Conservation (phyloP, 1,140 invertebrate genomes). For the Pomacea maculata region DNA sequence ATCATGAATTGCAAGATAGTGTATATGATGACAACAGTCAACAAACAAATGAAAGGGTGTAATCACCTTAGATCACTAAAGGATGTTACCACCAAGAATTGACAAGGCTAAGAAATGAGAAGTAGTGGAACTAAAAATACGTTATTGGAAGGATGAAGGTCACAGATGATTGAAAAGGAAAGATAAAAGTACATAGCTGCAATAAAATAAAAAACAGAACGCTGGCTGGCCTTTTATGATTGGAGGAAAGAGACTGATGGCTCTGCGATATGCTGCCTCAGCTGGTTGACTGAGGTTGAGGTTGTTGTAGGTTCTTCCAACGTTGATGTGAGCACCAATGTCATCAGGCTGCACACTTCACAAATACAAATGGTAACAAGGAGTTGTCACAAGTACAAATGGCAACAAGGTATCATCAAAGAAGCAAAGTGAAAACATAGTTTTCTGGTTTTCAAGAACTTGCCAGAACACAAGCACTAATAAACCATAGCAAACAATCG, state of each 20-base stretch:
- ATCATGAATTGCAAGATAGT: too few relatives aligned
- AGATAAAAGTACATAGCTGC: not conserved
- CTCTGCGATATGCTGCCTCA: constrained; percentile 88
- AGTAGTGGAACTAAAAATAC: too few relatives aligned
- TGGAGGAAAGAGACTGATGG: constrained; percentile 85
- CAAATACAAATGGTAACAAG: constrained; percentile 13
- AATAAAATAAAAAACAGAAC: not conserved
- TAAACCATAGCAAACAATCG: too few relatives aligned
- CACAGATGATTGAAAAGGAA: too few relatives aligned
- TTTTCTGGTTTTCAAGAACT: not conserved
- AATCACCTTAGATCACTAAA: too few relatives aligned
- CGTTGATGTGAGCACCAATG: constrained; percentile 96
- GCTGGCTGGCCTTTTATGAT: constrained; percentile 55
- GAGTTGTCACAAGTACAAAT: not conserved
- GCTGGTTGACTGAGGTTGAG: constrained; percentile 90
- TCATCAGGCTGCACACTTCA: constrained; percentile 90
- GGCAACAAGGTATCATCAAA: not conserved
- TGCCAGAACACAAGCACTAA: not conserved
- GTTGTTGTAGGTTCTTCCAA: constrained; percentile 93
- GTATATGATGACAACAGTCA: too few relatives aligned
- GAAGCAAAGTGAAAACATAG: not conserved
- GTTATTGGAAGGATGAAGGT: too few relatives aligned
- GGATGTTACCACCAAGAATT: too few relatives aligned
- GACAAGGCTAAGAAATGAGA: too few relatives aligned
- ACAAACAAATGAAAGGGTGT: too few relatives aligned